Base-by-base conservation (phyloP, 2,888 invertebrate genomes). In the Polyploca ridens region DNA sequence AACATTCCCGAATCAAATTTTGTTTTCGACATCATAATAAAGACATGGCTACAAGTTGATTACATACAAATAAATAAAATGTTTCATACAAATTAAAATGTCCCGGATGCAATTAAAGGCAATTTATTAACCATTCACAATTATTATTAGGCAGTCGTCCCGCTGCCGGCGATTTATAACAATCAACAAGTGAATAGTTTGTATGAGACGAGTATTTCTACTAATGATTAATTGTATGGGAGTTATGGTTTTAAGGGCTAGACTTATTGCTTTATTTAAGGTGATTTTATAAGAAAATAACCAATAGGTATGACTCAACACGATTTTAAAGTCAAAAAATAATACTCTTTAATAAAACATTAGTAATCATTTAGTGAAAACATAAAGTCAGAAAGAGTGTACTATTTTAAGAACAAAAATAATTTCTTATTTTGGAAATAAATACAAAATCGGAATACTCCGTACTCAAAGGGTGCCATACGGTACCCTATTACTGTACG, bases 91-190 rank as follows among this genome's bases (percentile, higher is more conserved):
- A 73, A 73, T 72, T 69, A 74, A 73, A 69, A 74, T 68, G 68
- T 72, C 69, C 59, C 61, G 67, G 46, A 62, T 68, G 75, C 64
- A 75, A 76, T 76, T 69, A 76, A 69, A 69, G 54, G 63, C 65
- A 70, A 73, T 76, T 76, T 73, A 76, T 76, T 70, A 65, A 44
- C 66, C 66, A 72, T 70, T 69, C 66, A 66, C 72, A 75, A 75
- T 72, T 73, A 75, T 65, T 67, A 67, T 65, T 65, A 64, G 67
- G 60, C 60, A 19, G 54, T 60, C 63, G 62, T 62, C 67, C 68
- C 64, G 68, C 65, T 58, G 68, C 10, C 60, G 64, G 62, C 44
- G 64, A 74, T 73, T 76, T 76, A 76, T 74, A 67, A 67, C 63
- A 65, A 73, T 69, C 74, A 76, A 74, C 75, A 76, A 74, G 75